Conservation (phyloP, 2,113 vertebrate genomes). For the Triplophysa dalaica region DNA sequence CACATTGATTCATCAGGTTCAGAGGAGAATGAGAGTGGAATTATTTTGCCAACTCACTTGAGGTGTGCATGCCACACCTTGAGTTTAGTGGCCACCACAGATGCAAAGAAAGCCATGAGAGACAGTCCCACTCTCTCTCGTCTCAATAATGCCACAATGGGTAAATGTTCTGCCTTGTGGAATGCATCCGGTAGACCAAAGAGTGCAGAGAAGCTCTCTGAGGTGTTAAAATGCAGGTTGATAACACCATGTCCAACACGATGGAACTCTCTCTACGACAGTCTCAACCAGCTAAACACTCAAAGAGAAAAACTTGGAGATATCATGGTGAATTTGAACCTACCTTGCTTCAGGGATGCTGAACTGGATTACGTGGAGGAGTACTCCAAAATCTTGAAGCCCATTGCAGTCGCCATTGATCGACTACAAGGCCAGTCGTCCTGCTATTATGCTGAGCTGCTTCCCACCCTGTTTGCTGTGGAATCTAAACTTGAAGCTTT, state of each 20-base stretch:
- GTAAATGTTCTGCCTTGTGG: not conserved
- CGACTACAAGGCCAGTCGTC: conserved; percentile 14
- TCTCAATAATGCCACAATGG: not conserved
- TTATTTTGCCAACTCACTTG: conserved; percentile 22
- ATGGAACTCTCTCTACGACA: conserved; percentile 39
- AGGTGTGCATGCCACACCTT: conserved; percentile 31
- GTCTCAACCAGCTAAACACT: conserved; percentile 16
- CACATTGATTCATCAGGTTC: conserved; percentile 14
- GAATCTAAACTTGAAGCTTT: conserved; percentile 26
- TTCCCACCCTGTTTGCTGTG: conserved; percentile 16
- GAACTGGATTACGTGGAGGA: conserved; percentile 23
- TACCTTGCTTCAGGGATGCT: not conserved
- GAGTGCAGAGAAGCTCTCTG: conserved; percentile 16
- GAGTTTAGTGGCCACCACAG: conserved; percentile 32
- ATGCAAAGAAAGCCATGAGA: conserved; percentile 21
- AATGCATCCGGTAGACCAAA: conserved; percentile 14
- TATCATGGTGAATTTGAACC: not conserved
- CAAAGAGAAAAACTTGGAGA: too few species aligned
- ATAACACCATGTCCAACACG: conserved; percentile 25
- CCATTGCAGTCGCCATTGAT: conserved; percentile 15
- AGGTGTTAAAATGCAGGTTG: not conserved
- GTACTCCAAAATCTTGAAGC: conserved; percentile 10
- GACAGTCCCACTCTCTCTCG: not conserved
- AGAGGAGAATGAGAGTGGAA: conserved; percentile 29
- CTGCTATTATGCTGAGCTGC: conserved; percentile 17